Conservation (phyloP, 2,888 invertebrate genomes). For the Litoditis marina region DNA sequence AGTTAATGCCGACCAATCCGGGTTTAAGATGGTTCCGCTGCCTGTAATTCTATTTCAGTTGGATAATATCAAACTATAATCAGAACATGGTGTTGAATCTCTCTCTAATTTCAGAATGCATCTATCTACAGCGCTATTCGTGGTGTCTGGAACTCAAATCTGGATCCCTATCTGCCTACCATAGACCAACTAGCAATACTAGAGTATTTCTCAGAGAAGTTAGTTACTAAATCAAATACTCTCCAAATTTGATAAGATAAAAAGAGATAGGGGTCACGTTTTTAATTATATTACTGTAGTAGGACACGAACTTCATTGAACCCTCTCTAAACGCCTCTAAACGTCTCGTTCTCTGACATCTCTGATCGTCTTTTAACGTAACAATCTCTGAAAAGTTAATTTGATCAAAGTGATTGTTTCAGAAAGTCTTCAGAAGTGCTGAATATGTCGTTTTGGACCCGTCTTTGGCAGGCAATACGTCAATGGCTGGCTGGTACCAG, state of each 20-base stretch:
- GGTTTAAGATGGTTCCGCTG: no score
- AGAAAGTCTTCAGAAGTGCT: conserved; percentile 29
- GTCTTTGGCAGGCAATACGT: conserved; percentile 26
- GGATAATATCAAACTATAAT: neutral
- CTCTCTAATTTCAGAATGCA: conserved; percentile 28
- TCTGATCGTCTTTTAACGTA: no score
- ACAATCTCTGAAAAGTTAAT: no score
- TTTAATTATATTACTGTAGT: no score
- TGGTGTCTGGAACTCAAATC: conserved; percentile 32
- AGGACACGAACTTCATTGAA: neutral
- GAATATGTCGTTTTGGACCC: conserved; percentile 37
- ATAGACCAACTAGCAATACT: conserved; percentile 41
- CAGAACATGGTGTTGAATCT: neutral
- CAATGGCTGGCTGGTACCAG: conserved; percentile 24
- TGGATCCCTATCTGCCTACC: conserved; percentile 31
- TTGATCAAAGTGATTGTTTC: no score
- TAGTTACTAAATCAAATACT: no score
- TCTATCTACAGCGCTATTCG: conserved; percentile 39
- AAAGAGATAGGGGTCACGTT: no score
- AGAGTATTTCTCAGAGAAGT: conserved; percentile 39
- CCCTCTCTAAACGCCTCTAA: neutral
- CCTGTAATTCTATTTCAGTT: no score
- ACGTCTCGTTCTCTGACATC: no score
- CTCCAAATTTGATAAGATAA: no score
- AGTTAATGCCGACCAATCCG: no score